Evolutionary conservation across 2,113 vertebrate species (phyloP).

Genomic region (Psittacula cyanocephala): DNA sequence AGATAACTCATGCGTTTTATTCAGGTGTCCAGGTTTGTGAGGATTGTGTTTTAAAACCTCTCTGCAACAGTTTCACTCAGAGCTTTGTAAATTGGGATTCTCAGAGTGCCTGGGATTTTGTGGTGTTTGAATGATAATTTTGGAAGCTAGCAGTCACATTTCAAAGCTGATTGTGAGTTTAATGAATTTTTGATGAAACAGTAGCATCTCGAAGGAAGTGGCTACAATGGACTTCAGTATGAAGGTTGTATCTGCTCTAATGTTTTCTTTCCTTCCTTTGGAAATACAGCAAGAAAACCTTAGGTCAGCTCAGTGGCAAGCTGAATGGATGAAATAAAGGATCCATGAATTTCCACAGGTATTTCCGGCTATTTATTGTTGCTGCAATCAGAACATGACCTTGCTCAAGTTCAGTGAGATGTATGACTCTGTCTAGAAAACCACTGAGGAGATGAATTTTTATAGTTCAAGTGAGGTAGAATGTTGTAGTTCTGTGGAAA

Average conservation of each 20-base stretch:
- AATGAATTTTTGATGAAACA: neutral
- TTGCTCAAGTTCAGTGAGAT: neutral
- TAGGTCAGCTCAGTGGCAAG: neutral
- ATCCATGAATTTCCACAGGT: neutral
- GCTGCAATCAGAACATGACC: neutral
- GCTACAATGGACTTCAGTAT: neutral
- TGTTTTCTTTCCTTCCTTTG: slow-evolving; percentile 31
- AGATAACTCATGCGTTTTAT: neutral
- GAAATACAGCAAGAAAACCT: neutral
- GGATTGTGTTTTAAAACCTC: neutral
- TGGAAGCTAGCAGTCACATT: neutral
- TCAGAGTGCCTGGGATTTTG: neutral
- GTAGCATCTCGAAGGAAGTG: neutral
- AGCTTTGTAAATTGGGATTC: neutral
- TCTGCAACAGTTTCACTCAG: neutral
- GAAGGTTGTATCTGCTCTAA: neutral
- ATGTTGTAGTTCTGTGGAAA: neutral
- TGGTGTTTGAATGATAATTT: neutral
- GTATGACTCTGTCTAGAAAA: neutral
- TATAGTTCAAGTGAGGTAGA: neutral
- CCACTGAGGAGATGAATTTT: neutral
- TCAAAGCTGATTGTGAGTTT: neutral
- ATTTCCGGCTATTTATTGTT: slow-evolving; percentile 7
- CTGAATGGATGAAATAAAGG: neutral
- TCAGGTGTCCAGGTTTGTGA: neutral